A percentile compares a stretch with the other conserved stretches of the same genome.
These are phyloP conservation scores for Trichogramma evanescens DNA, from an alignment of 2,888 invertebrate species.

Conservation along the genomic window DNA sequence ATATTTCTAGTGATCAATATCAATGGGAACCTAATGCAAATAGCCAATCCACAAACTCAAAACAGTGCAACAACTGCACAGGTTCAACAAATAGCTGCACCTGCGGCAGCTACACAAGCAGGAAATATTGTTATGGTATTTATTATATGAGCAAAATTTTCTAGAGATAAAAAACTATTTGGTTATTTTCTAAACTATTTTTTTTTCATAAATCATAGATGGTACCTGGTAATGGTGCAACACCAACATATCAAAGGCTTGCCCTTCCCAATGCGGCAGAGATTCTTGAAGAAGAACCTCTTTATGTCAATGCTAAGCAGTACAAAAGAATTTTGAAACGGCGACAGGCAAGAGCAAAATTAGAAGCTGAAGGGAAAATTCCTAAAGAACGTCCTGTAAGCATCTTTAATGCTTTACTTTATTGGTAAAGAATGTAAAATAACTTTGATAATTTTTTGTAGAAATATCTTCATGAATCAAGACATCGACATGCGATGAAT, in stretches of 20 bases:
- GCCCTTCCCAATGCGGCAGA: slow-evolving; percentile 59
- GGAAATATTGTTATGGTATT: slow-evolving; percentile 74
- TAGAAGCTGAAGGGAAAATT: slow-evolving; percentile 92
- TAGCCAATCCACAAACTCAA: slow-evolving; percentile 48
- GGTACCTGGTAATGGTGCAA: slow-evolving; percentile 51
- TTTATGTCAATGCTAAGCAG: slow-evolving; percentile 98
- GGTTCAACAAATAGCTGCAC: slow-evolving; percentile 47
- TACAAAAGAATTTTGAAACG: slow-evolving; percentile 93
- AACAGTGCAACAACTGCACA: slow-evolving; percentile 49
- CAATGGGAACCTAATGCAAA: slow-evolving; percentile 71
- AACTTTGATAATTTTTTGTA: slow-evolving; percentile 39
- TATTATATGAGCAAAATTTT: slow-evolving; percentile 25
- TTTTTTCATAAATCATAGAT: slow-evolving; percentile 46
- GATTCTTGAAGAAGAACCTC: slow-evolving; percentile 82
- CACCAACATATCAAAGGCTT: slow-evolving; percentile 55
- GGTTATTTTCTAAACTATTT: not conserved
- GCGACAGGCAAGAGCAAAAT: slow-evolving; percentile 85
- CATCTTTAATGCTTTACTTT: not conserved
- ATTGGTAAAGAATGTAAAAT: not conserved
- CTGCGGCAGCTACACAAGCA: slow-evolving; percentile 42
- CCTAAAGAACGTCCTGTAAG: slow-evolving; percentile 88
- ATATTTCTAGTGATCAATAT: slow-evolving; percentile 59
- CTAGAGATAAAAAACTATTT: not conserved
- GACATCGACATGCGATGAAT: slow-evolving; percentile 96
- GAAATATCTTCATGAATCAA: slow-evolving; percentile 98